Base-by-base conservation (phyloP, 2,888 invertebrate species). In the Spodoptera exigua region DNA sequence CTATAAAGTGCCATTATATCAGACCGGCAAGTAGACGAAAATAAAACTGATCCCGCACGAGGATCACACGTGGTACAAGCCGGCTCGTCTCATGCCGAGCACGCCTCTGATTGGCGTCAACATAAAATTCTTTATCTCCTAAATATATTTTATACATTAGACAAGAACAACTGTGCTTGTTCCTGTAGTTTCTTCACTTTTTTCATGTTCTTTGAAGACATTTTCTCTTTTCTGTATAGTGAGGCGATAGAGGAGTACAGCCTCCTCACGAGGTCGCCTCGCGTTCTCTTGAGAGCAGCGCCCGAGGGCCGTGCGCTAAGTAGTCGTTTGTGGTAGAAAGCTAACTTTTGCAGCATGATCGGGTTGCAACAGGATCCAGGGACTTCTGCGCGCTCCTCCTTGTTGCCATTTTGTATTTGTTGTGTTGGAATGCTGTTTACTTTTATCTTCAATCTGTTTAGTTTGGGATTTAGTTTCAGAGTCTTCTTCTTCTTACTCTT, bases 1-100 rank as follows among this genome's bases (percentile, higher is more conserved):
- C 91, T 79, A 79, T 86, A 70, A 83, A 82, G 91, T 90, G 91
- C 89, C 73, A 87, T 83, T 86, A 88, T 85, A 87, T 83, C 84
- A 82, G 83, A 79, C 83, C 87, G 88, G 87, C 87, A 88, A 86
- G 85, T 82, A 74, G 79, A 84, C 83, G 83, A 84, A 82, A 83
- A 85, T 80, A 83, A 80, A 81, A 79, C 61, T 73, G 77, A 65
- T 70, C 67, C 67, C 58, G 57, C 46, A 57, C 70, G 65, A 80
- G 83, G 78, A 74, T 53, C 72, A 67, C 41, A 74, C 61, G 70
- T 63, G 71, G 82, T 77, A 79, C 69, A 71, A 62, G 72, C 69
- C 74, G 69, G 74, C 60, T 65, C 70, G 70, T 66, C 71, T 62
- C 53, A 49, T 57, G 63, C 76, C 55, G 58, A 60, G 53, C 58